These are phyloP conservation scores for Hippopotamus amphibius DNA, from an alignment of 2,113 vertebrate genomes.

Conservation along the genomic window DNA sequence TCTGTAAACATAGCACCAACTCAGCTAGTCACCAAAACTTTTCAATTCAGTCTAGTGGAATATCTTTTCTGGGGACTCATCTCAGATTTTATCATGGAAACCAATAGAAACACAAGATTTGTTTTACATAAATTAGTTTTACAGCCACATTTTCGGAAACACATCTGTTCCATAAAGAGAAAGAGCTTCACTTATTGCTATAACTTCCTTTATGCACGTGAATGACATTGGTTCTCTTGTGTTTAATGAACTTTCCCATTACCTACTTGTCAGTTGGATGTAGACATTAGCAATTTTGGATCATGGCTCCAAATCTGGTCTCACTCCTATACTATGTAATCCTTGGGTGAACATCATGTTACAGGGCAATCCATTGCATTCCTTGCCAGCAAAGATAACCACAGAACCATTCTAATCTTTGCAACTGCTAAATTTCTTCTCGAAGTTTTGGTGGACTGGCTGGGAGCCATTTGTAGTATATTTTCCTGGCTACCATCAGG, in stretches of 20 bases:
- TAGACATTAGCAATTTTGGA: conserved; percentile 43
- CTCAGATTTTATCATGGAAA: conserved; percentile 62
- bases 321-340: conserved; percentile 63
- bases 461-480: conserved; percentile 11
- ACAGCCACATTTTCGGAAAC: conserved; percentile 52
- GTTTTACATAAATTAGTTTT: conserved; percentile 63
- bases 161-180: conserved; percentile 56
- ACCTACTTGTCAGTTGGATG: conserved; percentile 31
- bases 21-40: conserved; percentile 13
- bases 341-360: conserved; percentile 42
- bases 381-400: conserved; percentile 48
- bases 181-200: not conserved
- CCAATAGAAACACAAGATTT: conserved; percentile 52
- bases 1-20: not conserved
- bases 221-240: conserved; percentile 50
- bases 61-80: not conserved
- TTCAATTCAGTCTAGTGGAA: conserved; percentile 27
- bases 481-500: conserved; percentile 47
- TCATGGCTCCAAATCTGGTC: conserved; percentile 45
- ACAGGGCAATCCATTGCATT: not conserved
- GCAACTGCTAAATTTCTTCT: conserved; percentile 48
- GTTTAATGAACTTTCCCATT: conserved; percentile 61
- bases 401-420: conserved; percentile 48
- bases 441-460: conserved; percentile 49
- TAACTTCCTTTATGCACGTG: conserved; percentile 33